A percentile compares a stretch with the other conserved stretches of the same genome.
These are phyloP conservation scores for Acanthosepion esculentum DNA, from an alignment of 2,888 invertebrate species.

Conservation along the genomic window DNA sequence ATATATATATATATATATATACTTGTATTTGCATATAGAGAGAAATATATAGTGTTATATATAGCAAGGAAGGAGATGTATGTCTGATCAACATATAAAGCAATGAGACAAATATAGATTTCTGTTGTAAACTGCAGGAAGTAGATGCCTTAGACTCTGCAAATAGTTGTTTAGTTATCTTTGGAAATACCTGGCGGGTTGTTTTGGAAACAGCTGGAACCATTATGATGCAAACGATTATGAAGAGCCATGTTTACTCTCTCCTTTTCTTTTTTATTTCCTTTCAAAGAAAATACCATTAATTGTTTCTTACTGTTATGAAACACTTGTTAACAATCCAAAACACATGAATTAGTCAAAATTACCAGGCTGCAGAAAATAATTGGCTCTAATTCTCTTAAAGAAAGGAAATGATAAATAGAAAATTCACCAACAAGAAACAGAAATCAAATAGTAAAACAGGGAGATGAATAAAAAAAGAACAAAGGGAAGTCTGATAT, in stretches of 20 bases:
- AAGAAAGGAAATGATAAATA: neutral
- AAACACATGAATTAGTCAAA: neutral
- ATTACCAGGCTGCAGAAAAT: neutral
- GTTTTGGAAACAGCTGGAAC: conserved; percentile 11
- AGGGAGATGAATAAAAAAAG: too few relatives aligned
- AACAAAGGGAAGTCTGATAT: too few relatives aligned
- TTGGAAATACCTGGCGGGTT: conserved; percentile 33
- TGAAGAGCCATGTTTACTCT: neutral
- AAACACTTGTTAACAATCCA: neutral
- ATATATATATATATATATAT: neutral
- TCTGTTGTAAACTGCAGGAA: neutral
- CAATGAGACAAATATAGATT: neutral
- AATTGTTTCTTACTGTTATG: conserved; percentile 16
- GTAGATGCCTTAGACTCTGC: neutral
- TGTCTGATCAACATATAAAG: neutral
- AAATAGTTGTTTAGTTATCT: conserved; percentile 8
- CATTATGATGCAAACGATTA: neutral
- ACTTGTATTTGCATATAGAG: neutral
- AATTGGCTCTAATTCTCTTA: neutral
- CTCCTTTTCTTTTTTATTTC: neutral
- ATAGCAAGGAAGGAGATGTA: neutral
- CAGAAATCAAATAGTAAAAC: neutral
- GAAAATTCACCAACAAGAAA: neutral
- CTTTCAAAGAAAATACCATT: neutral
- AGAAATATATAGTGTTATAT: too few relatives aligned